Conservation (phyloP, 2,888 invertebrate genomes). For the Athripsodes cinereus region DNA sequence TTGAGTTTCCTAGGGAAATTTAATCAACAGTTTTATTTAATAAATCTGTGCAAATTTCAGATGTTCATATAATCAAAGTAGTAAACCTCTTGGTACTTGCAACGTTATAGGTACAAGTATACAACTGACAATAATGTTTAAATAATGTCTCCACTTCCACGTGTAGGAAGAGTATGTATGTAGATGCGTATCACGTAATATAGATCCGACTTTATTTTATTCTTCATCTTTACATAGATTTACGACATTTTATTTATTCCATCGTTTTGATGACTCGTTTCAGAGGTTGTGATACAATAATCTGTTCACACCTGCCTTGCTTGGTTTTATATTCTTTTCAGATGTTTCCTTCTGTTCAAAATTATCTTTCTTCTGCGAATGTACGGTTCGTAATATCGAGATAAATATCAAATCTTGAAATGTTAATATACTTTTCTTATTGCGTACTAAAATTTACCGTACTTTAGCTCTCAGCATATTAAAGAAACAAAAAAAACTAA, state of each 20-base stretch:
- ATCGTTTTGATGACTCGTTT: conserved; percentile 23
- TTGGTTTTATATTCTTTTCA: not conserved
- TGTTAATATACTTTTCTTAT: not conserved
- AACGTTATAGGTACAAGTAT: no score
- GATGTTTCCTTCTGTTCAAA: not conserved
- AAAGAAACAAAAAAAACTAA: no score
- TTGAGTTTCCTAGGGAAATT: no score
- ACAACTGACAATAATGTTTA: no score
- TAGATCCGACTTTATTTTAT: not conserved
- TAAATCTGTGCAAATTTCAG: no score
- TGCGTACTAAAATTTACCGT: not conserved
- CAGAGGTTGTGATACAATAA: conserved; percentile 17
- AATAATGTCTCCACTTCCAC: no score
- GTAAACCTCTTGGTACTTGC: no score
- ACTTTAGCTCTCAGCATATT: no score
- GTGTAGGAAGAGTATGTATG: no score
- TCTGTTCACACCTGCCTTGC: conserved; percentile 1
- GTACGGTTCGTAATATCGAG: not conserved
- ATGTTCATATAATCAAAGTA: no score
- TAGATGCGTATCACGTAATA: no score
- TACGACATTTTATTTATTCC: conserved; percentile 22
- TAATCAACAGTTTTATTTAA: no score
- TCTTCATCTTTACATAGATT: not conserved
- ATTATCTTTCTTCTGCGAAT: not conserved
- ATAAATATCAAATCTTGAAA: conserved; percentile 1